Evolutionary conservation across 2,797 vertebrate genomes (phyloP).

Genomic region (Salarias fasciatus): DNA sequence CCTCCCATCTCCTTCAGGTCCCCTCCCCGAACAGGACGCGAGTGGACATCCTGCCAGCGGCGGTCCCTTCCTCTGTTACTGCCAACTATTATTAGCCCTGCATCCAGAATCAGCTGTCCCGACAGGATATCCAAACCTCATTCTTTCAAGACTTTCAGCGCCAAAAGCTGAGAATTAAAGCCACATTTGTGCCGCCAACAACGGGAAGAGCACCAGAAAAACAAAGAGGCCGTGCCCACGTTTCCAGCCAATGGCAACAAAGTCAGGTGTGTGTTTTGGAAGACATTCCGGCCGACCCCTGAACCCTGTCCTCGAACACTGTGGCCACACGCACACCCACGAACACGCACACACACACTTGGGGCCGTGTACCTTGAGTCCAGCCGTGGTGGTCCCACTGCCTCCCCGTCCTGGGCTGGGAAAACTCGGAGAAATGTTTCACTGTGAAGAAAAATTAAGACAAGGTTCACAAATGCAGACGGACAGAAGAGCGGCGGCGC

Average conservation of each 20-base stretch:
- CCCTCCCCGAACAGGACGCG: slow-evolving; percentile 73
- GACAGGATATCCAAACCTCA: slow-evolving; percentile 5
- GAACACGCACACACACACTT: slow-evolving; percentile 27
- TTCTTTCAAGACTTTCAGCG: slow-evolving; percentile 12
- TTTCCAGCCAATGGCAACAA: slow-evolving; percentile 38
- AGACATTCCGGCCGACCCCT: slow-evolving; percentile 56
- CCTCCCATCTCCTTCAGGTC: slow-evolving; percentile 53
- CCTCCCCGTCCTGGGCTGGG: slow-evolving; percentile 59
- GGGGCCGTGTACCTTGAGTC: slow-evolving; percentile 74
- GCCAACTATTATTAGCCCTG: slow-evolving; percentile 64
- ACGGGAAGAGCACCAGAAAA: neutral
- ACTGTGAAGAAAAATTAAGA: slow-evolving; percentile 72
- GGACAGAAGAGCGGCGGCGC: slow-evolving; percentile 9
- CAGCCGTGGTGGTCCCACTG: slow-evolving; percentile 67
- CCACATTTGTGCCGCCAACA: no score
- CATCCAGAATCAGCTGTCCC: slow-evolving; percentile 55
- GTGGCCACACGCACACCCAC: slow-evolving; percentile 18
- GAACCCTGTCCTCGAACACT: slow-evolving; percentile 51
- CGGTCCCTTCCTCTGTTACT: slow-evolving; percentile 71
- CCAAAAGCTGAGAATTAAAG: slow-evolving; percentile 15
- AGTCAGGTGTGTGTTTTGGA: slow-evolving; percentile 42
- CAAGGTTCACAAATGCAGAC: slow-evolving; percentile 44
- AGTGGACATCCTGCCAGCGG: slow-evolving; percentile 77
- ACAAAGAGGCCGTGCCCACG: slow-evolving; percentile 18
- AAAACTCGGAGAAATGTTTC: slow-evolving; percentile 71